Conservation (phyloP, 2,797 vertebrate genomes). For the Anomalospiza imberbis region DNA sequence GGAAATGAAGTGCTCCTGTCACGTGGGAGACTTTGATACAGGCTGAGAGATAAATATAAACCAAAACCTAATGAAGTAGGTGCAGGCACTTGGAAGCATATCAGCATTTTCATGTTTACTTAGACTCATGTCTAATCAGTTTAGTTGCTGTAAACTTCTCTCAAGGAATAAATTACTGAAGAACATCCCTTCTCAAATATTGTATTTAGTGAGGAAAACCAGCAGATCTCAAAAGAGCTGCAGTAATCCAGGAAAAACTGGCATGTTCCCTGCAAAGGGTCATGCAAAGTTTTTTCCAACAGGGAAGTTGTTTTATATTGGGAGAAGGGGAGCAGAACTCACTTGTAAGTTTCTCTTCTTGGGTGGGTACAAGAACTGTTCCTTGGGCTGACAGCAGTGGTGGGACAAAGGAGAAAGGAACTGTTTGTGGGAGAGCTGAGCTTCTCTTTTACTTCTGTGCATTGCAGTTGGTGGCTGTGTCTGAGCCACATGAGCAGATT, state of each 20-base stretch:
- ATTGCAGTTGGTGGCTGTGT: not conserved
- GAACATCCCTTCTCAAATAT: not conserved
- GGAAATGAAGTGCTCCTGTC: not conserved
- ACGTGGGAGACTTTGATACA: not conserved
- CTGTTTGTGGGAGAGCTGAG: not conserved
- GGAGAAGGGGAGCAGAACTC: not conserved
- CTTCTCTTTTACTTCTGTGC: not conserved
- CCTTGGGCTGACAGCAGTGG: not conserved
- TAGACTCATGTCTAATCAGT: slow-evolving; percentile 11
- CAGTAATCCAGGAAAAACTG: not conserved
- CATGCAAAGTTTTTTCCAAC: not conserved
- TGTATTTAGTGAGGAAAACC: not conserved
- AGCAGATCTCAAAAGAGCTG: not conserved
- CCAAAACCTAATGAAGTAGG: not conserved
- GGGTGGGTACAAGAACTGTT: not conserved
- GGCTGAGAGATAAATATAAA: not conserved
- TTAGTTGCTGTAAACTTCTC: slow-evolving; percentile 9
- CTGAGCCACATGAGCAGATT: not conserved
- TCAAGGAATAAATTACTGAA: not conserved
- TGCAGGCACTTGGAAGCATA: not conserved
- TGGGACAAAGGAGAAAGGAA: not conserved
- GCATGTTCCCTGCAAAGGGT: not conserved
- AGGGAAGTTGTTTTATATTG: not conserved
- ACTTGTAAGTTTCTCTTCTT: fast-evolving
- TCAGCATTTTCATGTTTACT: slow-evolving; percentile 38